Conservation (phyloP, 2,888 invertebrate species). For the Artemia sp. region DNA sequence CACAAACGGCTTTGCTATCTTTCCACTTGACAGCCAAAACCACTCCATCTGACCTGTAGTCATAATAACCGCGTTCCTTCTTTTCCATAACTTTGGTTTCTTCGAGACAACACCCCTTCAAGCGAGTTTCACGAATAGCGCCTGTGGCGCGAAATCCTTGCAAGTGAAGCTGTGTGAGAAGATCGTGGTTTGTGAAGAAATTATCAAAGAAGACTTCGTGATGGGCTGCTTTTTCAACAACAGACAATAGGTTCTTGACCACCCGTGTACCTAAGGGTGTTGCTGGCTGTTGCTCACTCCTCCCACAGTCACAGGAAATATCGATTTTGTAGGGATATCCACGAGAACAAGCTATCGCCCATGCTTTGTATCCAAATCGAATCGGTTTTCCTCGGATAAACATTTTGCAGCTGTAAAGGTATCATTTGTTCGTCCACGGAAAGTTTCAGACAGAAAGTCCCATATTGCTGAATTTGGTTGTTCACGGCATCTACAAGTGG, state of each 20-base stretch:
- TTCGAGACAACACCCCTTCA: not conserved
- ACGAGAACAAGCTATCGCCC: not conserved
- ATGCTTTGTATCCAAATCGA: conserved; percentile 7
- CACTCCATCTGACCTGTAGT: not conserved
- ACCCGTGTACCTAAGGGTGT: not conserved
- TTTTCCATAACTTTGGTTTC: not conserved
- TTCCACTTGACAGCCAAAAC: no score
- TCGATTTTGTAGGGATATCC: conserved; percentile 3
- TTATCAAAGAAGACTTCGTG: not conserved
- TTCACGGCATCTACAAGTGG: not conserved
- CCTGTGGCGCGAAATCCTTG: not conserved
- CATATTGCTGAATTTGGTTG: not conserved
- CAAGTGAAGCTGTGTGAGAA: not conserved
- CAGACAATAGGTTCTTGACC: not conserved
- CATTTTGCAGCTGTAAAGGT: no score
- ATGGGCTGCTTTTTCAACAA: conserved; percentile 10
- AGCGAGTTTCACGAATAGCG: not conserved
- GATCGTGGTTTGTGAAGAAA: conserved; percentile 2
- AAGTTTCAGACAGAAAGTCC: not conserved
- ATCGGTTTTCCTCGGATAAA: not conserved
- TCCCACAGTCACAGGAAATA: not conserved
- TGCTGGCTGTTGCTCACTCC: conserved; percentile 3
- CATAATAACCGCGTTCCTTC: not conserved
- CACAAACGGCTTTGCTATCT: no score
- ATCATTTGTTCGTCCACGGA: not conserved